Conservation (phyloP, 2,888 invertebrate genomes). For the Coenonympha arcania region DNA sequence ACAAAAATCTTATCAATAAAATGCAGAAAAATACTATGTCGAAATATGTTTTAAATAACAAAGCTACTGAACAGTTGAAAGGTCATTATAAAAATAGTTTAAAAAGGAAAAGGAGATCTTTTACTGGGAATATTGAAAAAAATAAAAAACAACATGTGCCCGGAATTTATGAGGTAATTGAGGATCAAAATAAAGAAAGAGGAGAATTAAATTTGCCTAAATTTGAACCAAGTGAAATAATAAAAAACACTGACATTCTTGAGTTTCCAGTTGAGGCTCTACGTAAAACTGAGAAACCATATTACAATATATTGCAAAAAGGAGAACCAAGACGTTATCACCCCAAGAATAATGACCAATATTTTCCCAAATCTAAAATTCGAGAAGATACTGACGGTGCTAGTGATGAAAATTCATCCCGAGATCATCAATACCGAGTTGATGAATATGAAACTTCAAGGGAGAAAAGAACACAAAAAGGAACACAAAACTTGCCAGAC, state of each 20-base stretch:
- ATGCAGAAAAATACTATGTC: slow-evolving; percentile 36
- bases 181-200: slow-evolving; percentile 38
- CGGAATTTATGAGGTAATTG: slow-evolving; percentile 47
- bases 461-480: not conserved
- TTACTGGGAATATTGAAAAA: slow-evolving; percentile 4
- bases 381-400: not conserved
- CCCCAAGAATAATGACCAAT: slow-evolving; percentile 15
- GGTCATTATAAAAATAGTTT: slow-evolving; percentile 53
- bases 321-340: slow-evolving; percentile 20
- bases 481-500: slow-evolving; percentile 13
- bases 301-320: slow-evolving; percentile 18
- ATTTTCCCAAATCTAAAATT: slow-evolving; percentile 24
- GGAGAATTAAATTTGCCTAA: slow-evolving; percentile 25
- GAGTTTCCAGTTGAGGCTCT: slow-evolving; percentile 57
- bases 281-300: slow-evolving; percentile 35
- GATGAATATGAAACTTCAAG: not conserved
- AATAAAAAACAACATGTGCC: slow-evolving; percentile 17
- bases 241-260: slow-evolving; percentile 47
- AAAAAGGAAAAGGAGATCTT: slow-evolving; percentile 43
- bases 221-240: slow-evolving; percentile 29
- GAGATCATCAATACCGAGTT: slow-evolving; percentile 2
- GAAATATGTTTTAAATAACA: slow-evolving; percentile 54
- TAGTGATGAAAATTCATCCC: not conserved
- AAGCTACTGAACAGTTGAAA: slow-evolving; percentile 34
- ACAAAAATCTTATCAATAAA: slow-evolving; percentile 20